A percentile compares a stretch with the other conserved stretches of the same genome.
These are phyloP conservation scores for Apodemus speciosus DNA, from an alignment of 2,113 vertebrate species.

Conservation along the genomic window DNA sequence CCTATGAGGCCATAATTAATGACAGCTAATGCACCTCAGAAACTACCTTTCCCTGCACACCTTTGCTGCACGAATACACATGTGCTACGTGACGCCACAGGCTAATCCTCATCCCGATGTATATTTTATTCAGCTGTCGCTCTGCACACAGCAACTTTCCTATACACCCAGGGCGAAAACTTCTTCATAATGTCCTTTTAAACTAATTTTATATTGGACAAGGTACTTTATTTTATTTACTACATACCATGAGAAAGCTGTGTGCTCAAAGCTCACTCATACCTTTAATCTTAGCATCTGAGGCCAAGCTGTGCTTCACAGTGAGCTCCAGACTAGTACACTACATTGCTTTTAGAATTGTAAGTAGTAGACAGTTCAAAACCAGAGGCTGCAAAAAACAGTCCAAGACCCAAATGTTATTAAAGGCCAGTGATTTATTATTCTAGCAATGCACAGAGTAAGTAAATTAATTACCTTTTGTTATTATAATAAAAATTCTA, in stretches of 20 bases:
- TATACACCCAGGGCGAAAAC: background rate
- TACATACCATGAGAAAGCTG: background rate
- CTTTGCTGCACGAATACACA: background rate
- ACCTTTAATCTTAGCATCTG: background rate
- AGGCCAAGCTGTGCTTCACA: background rate
- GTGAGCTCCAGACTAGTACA: background rate
- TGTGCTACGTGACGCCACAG: background rate
- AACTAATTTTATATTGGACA: background rate
- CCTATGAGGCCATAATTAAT: background rate
- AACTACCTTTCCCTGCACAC: background rate
- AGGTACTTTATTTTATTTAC: background rate
- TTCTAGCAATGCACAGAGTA: background rate
- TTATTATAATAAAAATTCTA: background rate
- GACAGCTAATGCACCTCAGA: background rate
- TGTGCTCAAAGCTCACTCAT: background rate
- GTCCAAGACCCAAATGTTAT: background rate
- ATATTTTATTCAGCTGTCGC: background rate
- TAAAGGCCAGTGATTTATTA: background rate
- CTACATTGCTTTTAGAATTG: background rate
- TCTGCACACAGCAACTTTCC: background rate
- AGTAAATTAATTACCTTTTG: background rate
- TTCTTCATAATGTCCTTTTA: slow-evolving; percentile 4
- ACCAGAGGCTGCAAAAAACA: background rate
- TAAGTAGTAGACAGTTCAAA: background rate
- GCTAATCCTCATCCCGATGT: background rate